These are phyloP conservation scores for Hyposoter dolosus DNA, from an alignment of 2,888 invertebrate genomes.

Conservation along the genomic window DNA sequence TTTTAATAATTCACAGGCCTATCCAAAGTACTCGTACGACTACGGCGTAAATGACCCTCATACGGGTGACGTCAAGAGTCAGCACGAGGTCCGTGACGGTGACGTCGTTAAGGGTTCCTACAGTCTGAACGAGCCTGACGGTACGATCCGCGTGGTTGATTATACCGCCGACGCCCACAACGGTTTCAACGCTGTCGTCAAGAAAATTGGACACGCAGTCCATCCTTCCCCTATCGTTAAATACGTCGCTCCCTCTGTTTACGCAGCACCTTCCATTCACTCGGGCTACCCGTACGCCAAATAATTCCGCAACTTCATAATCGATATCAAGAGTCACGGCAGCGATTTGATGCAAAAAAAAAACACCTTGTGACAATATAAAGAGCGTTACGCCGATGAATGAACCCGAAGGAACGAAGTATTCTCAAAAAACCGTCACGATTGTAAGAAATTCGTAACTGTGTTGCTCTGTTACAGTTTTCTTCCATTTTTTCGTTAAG, in stretches of 20 bases:
- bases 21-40: conserved; percentile 79
- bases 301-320: conserved; percentile 56
- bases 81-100: conserved; percentile 80
- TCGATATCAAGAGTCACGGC: not conserved
- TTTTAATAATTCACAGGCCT: conserved; percentile 69
- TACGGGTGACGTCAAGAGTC: conserved; percentile 80
- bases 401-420: not conserved
- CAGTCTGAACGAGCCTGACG: conserved; percentile 81
- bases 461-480: not conserved
- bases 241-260: conserved; percentile 73
- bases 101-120: conserved; percentile 81
- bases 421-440: not conserved
- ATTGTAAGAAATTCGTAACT: not conserved
- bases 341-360: not conserved
- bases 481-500: not conserved
- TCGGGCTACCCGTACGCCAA: conserved; percentile 77
- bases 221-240: conserved; percentile 74
- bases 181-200: conserved; percentile 81
- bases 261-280: conserved; percentile 72
- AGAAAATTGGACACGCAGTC: conserved; percentile 79
- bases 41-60: conserved; percentile 81
- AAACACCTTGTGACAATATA: not conserved
- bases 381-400: not conserved
- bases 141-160: conserved; percentile 80
- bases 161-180: conserved; percentile 81